Conservation (phyloP, 1,140 invertebrate genomes). For the Sarcophaga bullata region DNA sequence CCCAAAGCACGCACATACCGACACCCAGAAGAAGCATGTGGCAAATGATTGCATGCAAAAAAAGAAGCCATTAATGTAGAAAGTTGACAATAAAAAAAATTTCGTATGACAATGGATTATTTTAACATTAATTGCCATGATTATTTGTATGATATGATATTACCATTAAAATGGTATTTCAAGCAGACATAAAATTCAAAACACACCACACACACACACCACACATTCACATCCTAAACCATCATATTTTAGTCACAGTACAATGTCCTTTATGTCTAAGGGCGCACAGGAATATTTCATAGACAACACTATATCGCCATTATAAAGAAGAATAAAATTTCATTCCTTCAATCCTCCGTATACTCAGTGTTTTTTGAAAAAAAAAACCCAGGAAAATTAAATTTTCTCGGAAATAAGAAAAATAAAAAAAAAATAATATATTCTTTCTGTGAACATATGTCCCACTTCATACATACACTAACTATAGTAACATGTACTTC, state of each 20-base stretch:
- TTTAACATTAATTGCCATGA: conserved; percentile 35
- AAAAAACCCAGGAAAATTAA: conserved; percentile 7
- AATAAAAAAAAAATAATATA: not conserved
- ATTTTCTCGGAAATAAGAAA: not conserved
- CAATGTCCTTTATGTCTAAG: not conserved
- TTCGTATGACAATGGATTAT: conserved; percentile 14
- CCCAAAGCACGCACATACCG: no score
- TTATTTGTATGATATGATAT: conserved; percentile 15
- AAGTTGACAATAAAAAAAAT: conserved; percentile 31
- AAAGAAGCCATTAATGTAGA: not conserved
- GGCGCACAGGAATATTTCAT: not conserved
- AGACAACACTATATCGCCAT: no score
- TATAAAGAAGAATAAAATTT: not conserved
- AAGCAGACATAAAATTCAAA: not conserved
- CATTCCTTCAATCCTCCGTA: no score
- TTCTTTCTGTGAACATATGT: not conserved
- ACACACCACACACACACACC: no score
- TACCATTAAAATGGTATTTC: not conserved
- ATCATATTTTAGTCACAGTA: not conserved
- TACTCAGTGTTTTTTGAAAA: not conserved
- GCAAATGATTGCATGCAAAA: not conserved
- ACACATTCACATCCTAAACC: not conserved
- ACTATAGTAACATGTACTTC: no score
- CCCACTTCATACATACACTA: no score
- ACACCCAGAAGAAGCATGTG: no score